phyloP scores from a whole-genome alignment of 2,888 invertebrate species.

The Caenorhabditis sp. region DNA sequence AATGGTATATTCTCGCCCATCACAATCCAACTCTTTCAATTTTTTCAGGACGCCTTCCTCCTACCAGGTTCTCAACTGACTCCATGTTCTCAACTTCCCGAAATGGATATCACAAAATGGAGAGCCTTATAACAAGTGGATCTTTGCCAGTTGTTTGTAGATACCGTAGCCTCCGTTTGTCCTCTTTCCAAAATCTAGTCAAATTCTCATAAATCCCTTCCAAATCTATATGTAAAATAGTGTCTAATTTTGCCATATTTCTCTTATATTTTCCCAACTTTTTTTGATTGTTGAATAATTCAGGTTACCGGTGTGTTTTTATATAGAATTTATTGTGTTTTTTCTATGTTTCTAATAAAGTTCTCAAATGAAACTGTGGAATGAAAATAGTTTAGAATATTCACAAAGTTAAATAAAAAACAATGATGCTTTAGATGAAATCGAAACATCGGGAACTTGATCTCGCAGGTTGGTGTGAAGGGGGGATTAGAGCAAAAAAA shows the following conservation, averaged over 20 bases:
- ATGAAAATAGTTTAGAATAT: too few species aligned
- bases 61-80: constrained; percentile 56
- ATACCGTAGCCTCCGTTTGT: not conserved
- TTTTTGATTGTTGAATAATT: not conserved
- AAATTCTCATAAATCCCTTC: not conserved
- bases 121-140: constrained; percentile 45
- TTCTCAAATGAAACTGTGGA: too few species aligned
- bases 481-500: too few species aligned
- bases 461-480: constrained; percentile 41
- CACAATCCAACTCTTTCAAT: too few species aligned
- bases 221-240: not conserved
- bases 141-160: not conserved
- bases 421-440: too few species aligned
- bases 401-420: too few species aligned
- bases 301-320: not conserved
- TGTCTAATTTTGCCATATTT: not conserved
- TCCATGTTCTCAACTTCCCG: constrained; percentile 61
- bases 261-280: not conserved
- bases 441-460: too few species aligned
- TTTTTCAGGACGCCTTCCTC: constrained; percentile 49
- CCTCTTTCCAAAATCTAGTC: not conserved
- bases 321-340: too few species aligned
- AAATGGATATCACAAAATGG: constrained; percentile 67
- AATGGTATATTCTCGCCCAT: too few species aligned
- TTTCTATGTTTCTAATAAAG: too few species aligned